Evolutionary conservation across 2,113 vertebrate genomes (phyloP).

Genomic region (Athene cunicularia): DNA sequence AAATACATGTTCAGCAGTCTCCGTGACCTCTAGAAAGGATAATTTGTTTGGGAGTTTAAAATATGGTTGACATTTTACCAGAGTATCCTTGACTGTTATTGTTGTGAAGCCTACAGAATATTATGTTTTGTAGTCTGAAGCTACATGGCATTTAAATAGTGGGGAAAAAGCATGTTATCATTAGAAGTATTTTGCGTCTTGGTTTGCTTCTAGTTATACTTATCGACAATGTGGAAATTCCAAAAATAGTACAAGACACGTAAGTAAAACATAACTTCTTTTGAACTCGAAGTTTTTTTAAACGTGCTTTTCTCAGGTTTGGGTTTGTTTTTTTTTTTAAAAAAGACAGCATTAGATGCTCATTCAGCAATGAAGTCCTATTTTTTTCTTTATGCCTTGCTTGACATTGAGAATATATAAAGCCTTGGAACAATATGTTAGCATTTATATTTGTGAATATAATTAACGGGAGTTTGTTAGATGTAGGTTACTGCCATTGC

Average conservation of each 20-base stretch:
- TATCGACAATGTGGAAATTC: not conserved
- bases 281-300: not conserved
- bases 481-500: not conserved
- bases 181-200: constrained; percentile 6
- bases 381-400: not conserved
- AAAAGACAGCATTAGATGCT: not conserved
- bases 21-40: constrained; percentile 46
- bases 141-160: not conserved
- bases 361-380: not conserved
- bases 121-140: not conserved
- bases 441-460: not conserved
- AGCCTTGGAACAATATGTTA: not conserved
- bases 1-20: constrained; percentile 25
- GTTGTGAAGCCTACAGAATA: not conserved
- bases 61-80: not conserved
- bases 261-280: not conserved
- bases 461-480: not conserved
- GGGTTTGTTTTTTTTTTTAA: not conserved
- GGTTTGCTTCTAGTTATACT: not conserved
- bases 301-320: not conserved
- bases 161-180: not conserved
- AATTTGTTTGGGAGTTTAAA: constrained; percentile 37
- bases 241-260: not conserved
- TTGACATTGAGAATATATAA: not conserved
- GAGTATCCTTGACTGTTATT: constrained; percentile 1